Percentiles rank a stretch among this genome's conserved stretches.
Evolutionary conservation across 1,140 invertebrate genomes (phyloP).

Genomic region (Drosophila grimshawi): DNA sequence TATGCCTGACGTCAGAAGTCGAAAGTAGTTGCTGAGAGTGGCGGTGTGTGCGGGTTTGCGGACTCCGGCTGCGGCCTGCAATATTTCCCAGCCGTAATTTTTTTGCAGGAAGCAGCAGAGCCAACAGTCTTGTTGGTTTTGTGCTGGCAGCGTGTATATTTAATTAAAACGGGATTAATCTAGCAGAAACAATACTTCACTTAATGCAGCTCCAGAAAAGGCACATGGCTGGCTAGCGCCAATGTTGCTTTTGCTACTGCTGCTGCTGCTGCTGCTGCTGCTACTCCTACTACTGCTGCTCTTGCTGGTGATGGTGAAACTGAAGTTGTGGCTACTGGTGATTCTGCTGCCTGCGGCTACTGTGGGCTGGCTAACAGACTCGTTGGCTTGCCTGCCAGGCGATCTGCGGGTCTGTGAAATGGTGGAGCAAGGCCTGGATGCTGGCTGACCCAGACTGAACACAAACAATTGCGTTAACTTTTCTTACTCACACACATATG

Average conservation of each 20-base stretch:
- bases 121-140: slow-evolving; percentile 71
- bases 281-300: background rate
- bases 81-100: slow-evolving; percentile 38
- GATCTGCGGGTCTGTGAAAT: slow-evolving; percentile 1
- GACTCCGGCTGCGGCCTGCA: slow-evolving; percentile 31
- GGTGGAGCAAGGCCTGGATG: slow-evolving; percentile 46
- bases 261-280: slow-evolving; percentile 10
- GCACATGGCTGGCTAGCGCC: slow-evolving; percentile 30
- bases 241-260: slow-evolving; percentile 2
- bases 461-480: slow-evolving; percentile 75
- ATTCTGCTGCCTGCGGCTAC: slow-evolving; percentile 66
- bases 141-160: slow-evolving; percentile 81
- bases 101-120: slow-evolving; percentile 29
- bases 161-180: slow-evolving; percentile 83
- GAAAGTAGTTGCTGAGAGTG: slow-evolving; percentile 28
- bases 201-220: slow-evolving; percentile 69
- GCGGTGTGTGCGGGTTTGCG: slow-evolving; percentile 22
- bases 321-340: slow-evolving; percentile 29
- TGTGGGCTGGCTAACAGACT: slow-evolving; percentile 68
- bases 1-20: slow-evolving; percentile 75
- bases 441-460: slow-evolving; percentile 55
- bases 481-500: slow-evolving; percentile 33
- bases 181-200: slow-evolving; percentile 83
- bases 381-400: slow-evolving; percentile 60
- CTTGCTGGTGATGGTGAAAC: slow-evolving; percentile 6